Evolutionary conservation across 2,113 vertebrate species (phyloP).

Genomic region (Xiphophorus hellerii): DNA sequence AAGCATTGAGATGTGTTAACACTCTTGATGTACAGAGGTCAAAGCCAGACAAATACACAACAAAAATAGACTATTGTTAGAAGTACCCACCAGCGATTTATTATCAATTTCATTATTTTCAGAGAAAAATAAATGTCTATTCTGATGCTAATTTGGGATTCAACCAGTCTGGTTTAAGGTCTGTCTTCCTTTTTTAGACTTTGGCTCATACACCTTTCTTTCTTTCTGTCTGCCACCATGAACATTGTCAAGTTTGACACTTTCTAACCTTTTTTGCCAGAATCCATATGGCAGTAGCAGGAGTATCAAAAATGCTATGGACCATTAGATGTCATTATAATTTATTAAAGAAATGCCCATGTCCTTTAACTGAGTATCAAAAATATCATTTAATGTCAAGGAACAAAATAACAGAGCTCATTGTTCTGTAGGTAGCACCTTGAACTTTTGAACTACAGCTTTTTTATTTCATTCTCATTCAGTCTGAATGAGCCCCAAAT

Average conservation of each 20-base stretch:
- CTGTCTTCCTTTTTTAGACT: slow-evolving; percentile 37
- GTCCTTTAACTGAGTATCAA: too few relatives aligned
- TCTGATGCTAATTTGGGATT: slow-evolving; percentile 53
- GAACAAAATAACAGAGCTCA: too few relatives aligned
- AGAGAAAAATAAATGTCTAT: neutral
- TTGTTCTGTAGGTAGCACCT: too few relatives aligned
- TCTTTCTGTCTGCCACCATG: slow-evolving; percentile 3
- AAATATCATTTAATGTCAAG: too few relatives aligned
- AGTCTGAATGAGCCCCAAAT: too few relatives aligned
- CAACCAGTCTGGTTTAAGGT: slow-evolving; percentile 16
- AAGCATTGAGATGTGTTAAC: slow-evolving; percentile 24
- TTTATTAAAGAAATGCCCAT: too few relatives aligned
- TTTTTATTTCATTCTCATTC: too few relatives aligned
- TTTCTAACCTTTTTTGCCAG: slow-evolving; percentile 53
- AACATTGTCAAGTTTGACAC: slow-evolving; percentile 27
- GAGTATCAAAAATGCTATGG: slow-evolving; percentile 34
- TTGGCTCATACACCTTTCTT: slow-evolving; percentile 54
- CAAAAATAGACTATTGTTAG: neutral
- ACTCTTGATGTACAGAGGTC: slow-evolving; percentile 23
- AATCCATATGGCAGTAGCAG: slow-evolving; percentile 37
- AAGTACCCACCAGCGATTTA: neutral
- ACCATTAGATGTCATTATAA: too few relatives aligned
- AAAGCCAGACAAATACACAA: slow-evolving; percentile 13
- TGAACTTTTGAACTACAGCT: too few relatives aligned
- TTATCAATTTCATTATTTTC: neutral